Base-by-base conservation (phyloP, 2,888 invertebrate genomes). In the Rhingia campestris region DNA sequence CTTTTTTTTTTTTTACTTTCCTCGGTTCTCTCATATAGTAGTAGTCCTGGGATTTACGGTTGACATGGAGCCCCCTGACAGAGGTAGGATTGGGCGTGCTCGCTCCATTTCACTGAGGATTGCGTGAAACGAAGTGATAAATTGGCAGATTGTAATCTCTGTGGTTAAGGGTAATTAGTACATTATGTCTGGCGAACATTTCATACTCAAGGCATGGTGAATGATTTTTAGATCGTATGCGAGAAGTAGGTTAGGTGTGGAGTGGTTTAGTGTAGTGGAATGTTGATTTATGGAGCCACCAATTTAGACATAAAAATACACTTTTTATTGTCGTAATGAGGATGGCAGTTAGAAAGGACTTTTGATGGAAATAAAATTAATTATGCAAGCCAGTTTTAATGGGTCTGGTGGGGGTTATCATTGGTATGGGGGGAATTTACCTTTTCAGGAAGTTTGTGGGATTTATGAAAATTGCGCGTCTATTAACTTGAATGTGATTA, bases 111-210 rank as follows among this genome's bases (percentile, higher is more conserved):
- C 72, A 73, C 61, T 9, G 67, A 73, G 81, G 69, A 73, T 82
- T 82, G 84, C 84, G 84, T 84, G 84, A 80, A 84, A 80, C 84
- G 74, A 80, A 64, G 84, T 84, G 79, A 84, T 84, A 84, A 84
- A 84, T 84, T 84, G 84, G 79, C 74, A 80, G 84, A 84, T 84
- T 80, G 74, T 84, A 70, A 84, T 84, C 84, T 79, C 47, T 70
- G 79, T 61, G 69, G 64, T 70, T 75, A 59, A 59, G 53, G 74
- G 64, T 84, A 84, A 84, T 84, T 84, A 84, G 79, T 70, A 79
- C 74, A 80, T 84, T 80, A 84, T 63, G 45, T 41, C 75, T 79
- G 67, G 51, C 59, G 69, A 66, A 79, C 22, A 70, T 79, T 64
- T 67, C 53, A 63, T 70, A 70, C 41, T 33, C 66, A 14, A 30